Conservation (phyloP, 2,113 vertebrate species). For the Kryptolebias marmoratus region DNA sequence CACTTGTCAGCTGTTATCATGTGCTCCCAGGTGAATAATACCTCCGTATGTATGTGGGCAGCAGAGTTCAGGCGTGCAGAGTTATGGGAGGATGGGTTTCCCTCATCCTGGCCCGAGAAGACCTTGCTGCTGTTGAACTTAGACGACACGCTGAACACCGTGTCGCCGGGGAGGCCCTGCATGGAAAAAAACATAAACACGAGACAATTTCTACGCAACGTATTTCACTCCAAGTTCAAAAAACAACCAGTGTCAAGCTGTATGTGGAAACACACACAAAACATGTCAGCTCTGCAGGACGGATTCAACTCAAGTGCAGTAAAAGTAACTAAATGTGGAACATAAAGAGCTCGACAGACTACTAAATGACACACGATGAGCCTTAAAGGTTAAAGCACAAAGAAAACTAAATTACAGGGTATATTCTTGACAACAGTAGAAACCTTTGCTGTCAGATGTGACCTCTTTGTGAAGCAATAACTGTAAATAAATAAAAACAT, state of each 20-base stretch:
- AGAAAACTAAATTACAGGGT: too few species aligned
- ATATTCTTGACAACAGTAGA: too few species aligned
- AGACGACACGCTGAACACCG: constrained; percentile 75
- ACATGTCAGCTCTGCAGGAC: too few species aligned
- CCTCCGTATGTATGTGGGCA: constrained; percentile 53
- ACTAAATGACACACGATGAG: too few species aligned
- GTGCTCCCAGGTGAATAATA: constrained; percentile 39
- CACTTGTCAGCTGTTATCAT: not conserved
- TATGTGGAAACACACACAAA: not conserved
- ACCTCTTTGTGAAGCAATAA: too few species aligned
- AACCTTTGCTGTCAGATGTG: too few species aligned
- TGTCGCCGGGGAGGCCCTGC: constrained; percentile 69
- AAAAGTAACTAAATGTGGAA: too few species aligned
- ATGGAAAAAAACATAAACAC: not conserved
- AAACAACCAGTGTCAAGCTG: not conserved
- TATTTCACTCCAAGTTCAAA: not conserved
- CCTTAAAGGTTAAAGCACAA: too few species aligned
- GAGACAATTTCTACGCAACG: not conserved
- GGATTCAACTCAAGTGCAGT: too few species aligned
- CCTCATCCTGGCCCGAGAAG: constrained; percentile 23
- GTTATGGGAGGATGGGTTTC: not conserved
- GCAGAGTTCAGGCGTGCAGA: constrained; percentile 21
- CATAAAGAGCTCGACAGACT: too few species aligned
- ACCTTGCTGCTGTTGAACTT: constrained; percentile 40
- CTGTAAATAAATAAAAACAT: too few species aligned